These are phyloP conservation scores for Eriocheir sinensis DNA, from an alignment of 1,140 invertebrate genomes.

Conservation along the genomic window DNA sequence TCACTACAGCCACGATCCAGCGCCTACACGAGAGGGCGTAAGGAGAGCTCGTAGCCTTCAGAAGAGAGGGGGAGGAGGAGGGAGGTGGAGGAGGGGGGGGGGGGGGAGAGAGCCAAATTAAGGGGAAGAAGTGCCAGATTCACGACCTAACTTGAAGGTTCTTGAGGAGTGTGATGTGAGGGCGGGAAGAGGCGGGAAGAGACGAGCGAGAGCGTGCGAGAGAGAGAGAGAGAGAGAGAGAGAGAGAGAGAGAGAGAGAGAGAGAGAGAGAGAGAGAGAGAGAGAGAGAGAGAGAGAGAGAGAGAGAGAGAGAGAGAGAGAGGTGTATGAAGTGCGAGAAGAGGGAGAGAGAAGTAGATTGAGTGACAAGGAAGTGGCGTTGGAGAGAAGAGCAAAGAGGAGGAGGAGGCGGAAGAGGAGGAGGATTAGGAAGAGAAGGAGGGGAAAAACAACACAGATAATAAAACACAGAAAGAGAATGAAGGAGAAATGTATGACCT, in stretches of 20 bases:
- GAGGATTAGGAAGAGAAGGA: no score
- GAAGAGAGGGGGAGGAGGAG: not conserved
- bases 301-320: not conserved
- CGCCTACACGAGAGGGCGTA: not conserved
- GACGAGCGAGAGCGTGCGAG: not conserved
- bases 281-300: slow-evolving; percentile 20
- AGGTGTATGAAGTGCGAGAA: no score
- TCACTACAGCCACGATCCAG: not conserved
- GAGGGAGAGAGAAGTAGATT: no score
- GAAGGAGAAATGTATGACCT: no score
- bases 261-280: slow-evolving; percentile 18
- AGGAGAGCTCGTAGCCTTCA: not conserved
- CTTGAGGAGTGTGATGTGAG: not conserved
- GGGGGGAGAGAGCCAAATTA: not conserved
- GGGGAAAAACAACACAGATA: no score
- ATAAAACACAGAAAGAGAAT: no score
- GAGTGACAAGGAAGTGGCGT: not conserved
- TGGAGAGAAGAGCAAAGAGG: not conserved
- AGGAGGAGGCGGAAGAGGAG: no score
- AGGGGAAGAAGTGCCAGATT: not conserved
- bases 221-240: slow-evolving; percentile 11
- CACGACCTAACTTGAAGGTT: not conserved
- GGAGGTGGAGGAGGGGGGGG: not conserved
- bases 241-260: slow-evolving; percentile 20
- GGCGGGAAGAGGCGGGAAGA: not conserved